These are phyloP conservation scores for Enoplosus armatus DNA, from an alignment of 2,797 vertebrate genomes.

Conservation along the genomic window DNA sequence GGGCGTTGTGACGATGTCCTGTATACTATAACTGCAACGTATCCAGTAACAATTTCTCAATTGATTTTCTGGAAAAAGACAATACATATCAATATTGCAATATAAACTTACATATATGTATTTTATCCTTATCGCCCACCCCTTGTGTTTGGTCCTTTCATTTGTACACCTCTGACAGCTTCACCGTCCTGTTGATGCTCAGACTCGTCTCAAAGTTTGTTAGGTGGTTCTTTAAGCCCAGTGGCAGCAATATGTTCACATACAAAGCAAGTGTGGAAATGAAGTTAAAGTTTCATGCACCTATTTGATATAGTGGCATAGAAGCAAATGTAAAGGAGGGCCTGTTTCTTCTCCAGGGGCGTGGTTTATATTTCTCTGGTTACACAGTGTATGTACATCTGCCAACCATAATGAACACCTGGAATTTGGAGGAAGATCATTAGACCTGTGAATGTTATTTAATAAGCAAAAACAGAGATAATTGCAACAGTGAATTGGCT, in stretches of 20 bases:
- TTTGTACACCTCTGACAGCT: neutral
- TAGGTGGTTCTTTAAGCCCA: neutral
- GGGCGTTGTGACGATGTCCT: neutral
- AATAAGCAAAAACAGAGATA: constrained; percentile 12
- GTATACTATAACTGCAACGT: neutral
- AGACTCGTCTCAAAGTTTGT: neutral
- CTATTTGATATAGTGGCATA: neutral
- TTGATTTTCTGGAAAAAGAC: neutral
- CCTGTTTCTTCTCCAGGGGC: neutral
- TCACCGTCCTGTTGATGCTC: neutral
- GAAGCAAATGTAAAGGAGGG: neutral
- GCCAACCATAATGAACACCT: constrained; percentile 17
- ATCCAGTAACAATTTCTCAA: neutral
- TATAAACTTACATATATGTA: neutral
- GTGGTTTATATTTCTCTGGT: constrained; percentile 5
- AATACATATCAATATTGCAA: neutral
- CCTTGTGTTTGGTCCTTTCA: neutral
- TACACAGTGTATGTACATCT: constrained; percentile 15
- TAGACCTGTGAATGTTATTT: constrained; percentile 14
- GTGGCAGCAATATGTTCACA: constrained; percentile 1
- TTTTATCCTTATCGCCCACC: neutral
- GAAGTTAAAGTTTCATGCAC: constrained; percentile 3
- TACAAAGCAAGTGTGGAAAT: constrained; percentile 15
- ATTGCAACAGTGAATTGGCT: neutral
- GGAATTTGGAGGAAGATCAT: constrained; percentile 15